A percentile compares a stretch with the other conserved stretches of the same genome.
Conservation (phyloP, 1,140 invertebrate genomes). For the Belonocnema kinseyi region DNA sequence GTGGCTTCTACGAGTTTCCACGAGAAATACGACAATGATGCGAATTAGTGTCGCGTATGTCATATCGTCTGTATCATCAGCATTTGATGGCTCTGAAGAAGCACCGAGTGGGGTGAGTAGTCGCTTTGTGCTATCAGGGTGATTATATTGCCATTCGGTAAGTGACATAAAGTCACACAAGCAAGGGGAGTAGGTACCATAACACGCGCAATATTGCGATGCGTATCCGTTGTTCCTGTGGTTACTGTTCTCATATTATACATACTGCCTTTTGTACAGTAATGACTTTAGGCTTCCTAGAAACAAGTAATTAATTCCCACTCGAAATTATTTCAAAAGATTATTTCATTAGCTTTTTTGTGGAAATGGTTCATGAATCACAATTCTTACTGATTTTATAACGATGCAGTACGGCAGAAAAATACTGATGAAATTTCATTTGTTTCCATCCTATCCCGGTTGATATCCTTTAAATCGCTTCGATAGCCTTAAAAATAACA, state of each 20-base stretch:
- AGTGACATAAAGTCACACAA: slow-evolving; percentile 65
- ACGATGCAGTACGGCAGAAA: too few species aligned
- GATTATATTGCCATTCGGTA: slow-evolving; percentile 72
- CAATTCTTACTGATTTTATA: too few species aligned
- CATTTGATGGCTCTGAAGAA: slow-evolving; percentile 67
- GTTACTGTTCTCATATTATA: slow-evolving; percentile 48
- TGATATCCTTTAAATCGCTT: too few species aligned
- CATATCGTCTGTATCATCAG: slow-evolving; percentile 73
- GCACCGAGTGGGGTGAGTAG: slow-evolving; percentile 60
- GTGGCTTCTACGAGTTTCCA: slow-evolving; percentile 66
- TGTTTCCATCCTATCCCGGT: too few species aligned
- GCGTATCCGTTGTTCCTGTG: slow-evolving; percentile 39
- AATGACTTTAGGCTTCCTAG: slow-evolving; percentile 11
- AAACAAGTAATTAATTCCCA: background rate
- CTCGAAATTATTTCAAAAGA: background rate
- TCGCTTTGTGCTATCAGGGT: slow-evolving; percentile 72
- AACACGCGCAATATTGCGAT: slow-evolving; percentile 43
- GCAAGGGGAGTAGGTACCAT: slow-evolving; percentile 58
- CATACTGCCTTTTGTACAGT: slow-evolving; percentile 43
- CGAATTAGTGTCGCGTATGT: slow-evolving; percentile 69
- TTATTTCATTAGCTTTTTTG: background rate
- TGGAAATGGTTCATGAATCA: too few species aligned
- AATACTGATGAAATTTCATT: too few species aligned
- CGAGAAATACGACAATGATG: slow-evolving; percentile 66
- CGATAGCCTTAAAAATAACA: too few species aligned